Evolutionary conservation across 1,140 invertebrate species (phyloP), one percentile per base, ranked within the genome.

Genomic region (Drosophila subobscura): DNA sequence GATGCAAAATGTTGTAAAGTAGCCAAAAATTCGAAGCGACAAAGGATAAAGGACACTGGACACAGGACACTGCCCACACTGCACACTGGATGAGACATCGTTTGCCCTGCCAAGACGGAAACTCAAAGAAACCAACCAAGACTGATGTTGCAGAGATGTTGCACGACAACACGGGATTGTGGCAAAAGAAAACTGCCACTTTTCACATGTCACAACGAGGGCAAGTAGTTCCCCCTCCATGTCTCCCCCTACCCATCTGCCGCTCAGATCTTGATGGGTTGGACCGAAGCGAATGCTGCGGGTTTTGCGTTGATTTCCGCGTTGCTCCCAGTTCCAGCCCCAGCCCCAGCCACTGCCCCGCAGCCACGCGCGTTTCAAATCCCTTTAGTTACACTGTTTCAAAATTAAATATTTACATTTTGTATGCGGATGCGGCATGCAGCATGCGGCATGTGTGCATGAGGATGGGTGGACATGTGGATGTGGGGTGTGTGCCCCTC

Each of bases 351-450:
- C 12, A 8, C 40, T 37, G 12, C 14, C 33, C 22, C 59, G 64
- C 65, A 60, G 73, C 66, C 83, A 88, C 83, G 79, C 83, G 83
- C 83, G 83, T 88, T 83, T 83, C 83, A 83, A 88, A 88, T 88
- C 83, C 83, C 83, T 88, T 88, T 88, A 88, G 83, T 83, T 88
- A 88, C 83, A 89, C 66, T 88, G 79, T 88, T 88, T 88, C 83
- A 79, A 88, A 88, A 88, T 88, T 88, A 88, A 88, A 88, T 88
- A 88, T 88, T 88, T 88, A 88, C 83, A 88, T 88, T 88, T 88
- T 61, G 77, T 53, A 77, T 83, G 78, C 65, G 78, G 70, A 59
- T 73, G 61, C 42, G 42, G 59, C 52, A 50, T 49, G 54, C 22
- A 29, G 57, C 45, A 47, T 49, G 57, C 5, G n/a, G 23, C 55